Base-by-base conservation (phyloP, 2,888 invertebrate species). In the Emmelina monodactyla region DNA sequence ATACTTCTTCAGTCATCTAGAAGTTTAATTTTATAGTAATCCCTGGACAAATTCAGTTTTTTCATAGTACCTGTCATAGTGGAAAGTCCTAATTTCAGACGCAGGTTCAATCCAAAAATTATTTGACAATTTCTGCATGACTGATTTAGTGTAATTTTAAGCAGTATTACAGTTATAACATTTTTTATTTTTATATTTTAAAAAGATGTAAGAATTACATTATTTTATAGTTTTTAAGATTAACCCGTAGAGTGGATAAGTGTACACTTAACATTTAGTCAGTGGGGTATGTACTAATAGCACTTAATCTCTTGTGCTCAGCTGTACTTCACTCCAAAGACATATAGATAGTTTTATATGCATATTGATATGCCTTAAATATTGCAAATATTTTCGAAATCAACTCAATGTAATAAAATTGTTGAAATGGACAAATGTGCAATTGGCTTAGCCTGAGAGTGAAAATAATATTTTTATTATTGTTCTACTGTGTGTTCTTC, bases 71-170 rank as follows among this genome's bases (percentile, higher is more conserved):
- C n/a, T n/a, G n/a, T n/a, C n/a, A n/a, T n/a, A n/a, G n/a, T n/a
- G n/a, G n/a, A n/a, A n/a, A n/a, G n/a, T n/a, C n/a, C n/a, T n/a
- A n/a, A n/a, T n/a, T n/a, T n/a, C n/a, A n/a, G n/a, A n/a, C n/a
- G n/a, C 3, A 11, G 25, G 4, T 25, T 25, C 6, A 25, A n/a
- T n/a, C 25, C n/a, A 25, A n/a, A n/a, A 6, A 6, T 25, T 25
- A 25, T 25, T 25, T 10, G n/a, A 7, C 11, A 4, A 25, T 25
- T 25, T 25, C 25, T 25, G 25, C 64, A 69, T 65, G 76, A 76
- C 76, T 79, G 78, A 79, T 72, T 73, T 69, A 76, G 72, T 71
- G 66, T 62, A 59, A 57, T 62, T 63, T 63, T 62, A 61, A 72
- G 71, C 78, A 79, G 78, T 78, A 78, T 79, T 79, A 79, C 69